Conservation (phyloP, 2,113 vertebrate genomes). For the Corythaixoides concolor region DNA sequence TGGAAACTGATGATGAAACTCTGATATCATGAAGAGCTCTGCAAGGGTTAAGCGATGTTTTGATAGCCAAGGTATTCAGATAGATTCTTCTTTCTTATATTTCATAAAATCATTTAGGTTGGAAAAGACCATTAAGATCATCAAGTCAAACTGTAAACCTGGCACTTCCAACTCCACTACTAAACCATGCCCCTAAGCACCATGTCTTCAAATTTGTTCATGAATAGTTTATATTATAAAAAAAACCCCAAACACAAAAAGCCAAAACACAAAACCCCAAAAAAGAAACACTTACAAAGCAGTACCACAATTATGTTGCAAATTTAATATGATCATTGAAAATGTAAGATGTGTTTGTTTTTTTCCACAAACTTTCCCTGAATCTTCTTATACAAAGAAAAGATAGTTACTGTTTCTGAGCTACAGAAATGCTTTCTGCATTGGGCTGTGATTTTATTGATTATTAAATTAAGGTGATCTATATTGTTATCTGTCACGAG, state of each 20-base stretch:
- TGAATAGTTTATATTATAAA: neutral
- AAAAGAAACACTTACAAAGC: neutral
- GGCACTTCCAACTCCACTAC: neutral
- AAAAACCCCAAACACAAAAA: neutral
- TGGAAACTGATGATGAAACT: neutral
- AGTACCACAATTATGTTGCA: neutral
- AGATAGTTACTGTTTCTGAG: neutral
- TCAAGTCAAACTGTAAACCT: neutral
- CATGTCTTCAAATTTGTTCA: neutral
- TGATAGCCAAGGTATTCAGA: neutral
- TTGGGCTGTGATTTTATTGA: neutral
- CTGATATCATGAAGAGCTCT: neutral
- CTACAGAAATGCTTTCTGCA: neutral
- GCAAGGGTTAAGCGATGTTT: neutral
- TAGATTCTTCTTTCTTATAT: neutral
- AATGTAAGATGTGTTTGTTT: neutral
- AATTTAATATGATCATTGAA: neutral
- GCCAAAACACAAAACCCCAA: fast-evolving
- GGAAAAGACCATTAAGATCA: neutral
- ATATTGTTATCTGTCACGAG: neutral
- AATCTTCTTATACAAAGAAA: neutral
- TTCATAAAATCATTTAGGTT: neutral
- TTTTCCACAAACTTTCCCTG: neutral
- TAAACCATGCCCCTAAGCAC: neutral
- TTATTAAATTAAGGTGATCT: neutral